Conservation (phyloP, 2,797 vertebrate genomes). For the Coranthus polyacanthus region DNA sequence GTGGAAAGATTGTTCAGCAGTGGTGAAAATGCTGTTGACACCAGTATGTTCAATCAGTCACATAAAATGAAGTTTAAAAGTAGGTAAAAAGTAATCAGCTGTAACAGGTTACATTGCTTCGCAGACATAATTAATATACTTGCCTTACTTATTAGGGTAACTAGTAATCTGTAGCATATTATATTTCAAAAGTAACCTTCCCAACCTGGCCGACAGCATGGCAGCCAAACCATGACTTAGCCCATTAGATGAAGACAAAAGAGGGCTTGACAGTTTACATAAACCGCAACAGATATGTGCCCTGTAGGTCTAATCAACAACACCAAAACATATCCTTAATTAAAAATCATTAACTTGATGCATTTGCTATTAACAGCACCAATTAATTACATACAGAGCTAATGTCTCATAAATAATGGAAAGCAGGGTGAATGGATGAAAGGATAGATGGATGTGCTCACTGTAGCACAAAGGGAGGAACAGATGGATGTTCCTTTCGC, state of each 20-base stretch:
- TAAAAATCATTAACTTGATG: constrained; percentile 80
- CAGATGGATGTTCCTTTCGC: constrained; percentile 67
- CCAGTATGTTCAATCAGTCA: no score
- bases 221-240: constrained; percentile 33
- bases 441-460: constrained; percentile 54
- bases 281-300: constrained; percentile 65
- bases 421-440: constrained; percentile 52
- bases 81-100: no score
- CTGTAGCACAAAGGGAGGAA: constrained; percentile 40
- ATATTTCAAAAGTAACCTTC: no score
- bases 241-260: constrained; percentile 67
- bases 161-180: no score
- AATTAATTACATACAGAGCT: constrained; percentile 80
- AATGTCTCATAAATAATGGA: constrained; percentile 76
- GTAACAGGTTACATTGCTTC: no score
- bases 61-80: no score
- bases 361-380: constrained; percentile 74
- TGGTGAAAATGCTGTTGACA: no score
- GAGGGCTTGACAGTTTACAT: constrained; percentile 69
- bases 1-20: no score
- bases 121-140: no score
- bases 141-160: no score
- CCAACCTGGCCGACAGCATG: constrained; percentile 27
- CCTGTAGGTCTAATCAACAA: constrained; percentile 73
- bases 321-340: constrained; percentile 78